These are phyloP conservation scores for Brachypodius melanocephalos DNA, from an alignment of 2,113 vertebrate species.

Conservation along the genomic window DNA sequence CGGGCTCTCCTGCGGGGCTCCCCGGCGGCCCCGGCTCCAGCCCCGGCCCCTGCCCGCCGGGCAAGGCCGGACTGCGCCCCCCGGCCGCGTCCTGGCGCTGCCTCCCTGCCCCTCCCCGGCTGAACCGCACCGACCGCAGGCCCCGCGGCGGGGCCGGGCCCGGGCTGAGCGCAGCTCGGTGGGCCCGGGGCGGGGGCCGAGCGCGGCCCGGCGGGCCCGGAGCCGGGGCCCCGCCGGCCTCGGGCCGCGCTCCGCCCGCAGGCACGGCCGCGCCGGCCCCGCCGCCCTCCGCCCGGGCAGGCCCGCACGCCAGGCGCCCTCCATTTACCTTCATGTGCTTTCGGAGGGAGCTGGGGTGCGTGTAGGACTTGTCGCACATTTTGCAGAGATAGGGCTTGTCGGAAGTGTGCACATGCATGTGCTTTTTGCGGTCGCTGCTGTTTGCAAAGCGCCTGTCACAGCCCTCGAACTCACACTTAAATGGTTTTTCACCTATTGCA, in stretches of 20 bases:
- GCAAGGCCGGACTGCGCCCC: background rate
- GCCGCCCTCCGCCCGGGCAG: background rate
- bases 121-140: background rate
- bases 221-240: background rate
- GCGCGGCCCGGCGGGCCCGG: background rate
- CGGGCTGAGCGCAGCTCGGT: background rate
- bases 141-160: background rate
- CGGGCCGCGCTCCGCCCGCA: background rate
- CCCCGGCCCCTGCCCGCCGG: background rate
- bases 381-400: slow-evolving; percentile 99
- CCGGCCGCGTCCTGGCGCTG: background rate
- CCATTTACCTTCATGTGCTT: slow-evolving; percentile 98
- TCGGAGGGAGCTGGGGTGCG: slow-evolving; percentile 96
- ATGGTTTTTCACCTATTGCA: slow-evolving; percentile 92
- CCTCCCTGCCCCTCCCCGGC: background rate
- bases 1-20: background rate
- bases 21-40: background rate
- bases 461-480: slow-evolving; percentile 98
- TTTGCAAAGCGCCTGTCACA: slow-evolving; percentile 98
- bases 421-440: slow-evolving; percentile 99
- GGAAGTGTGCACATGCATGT: slow-evolving; percentile 99
- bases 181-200: too few relatives aligned
- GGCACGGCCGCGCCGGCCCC: background rate
- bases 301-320: background rate
- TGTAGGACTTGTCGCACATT: slow-evolving; percentile 99